Base-by-base conservation (phyloP, 1,140 invertebrate species). In the Oscheius sp. region DNA sequence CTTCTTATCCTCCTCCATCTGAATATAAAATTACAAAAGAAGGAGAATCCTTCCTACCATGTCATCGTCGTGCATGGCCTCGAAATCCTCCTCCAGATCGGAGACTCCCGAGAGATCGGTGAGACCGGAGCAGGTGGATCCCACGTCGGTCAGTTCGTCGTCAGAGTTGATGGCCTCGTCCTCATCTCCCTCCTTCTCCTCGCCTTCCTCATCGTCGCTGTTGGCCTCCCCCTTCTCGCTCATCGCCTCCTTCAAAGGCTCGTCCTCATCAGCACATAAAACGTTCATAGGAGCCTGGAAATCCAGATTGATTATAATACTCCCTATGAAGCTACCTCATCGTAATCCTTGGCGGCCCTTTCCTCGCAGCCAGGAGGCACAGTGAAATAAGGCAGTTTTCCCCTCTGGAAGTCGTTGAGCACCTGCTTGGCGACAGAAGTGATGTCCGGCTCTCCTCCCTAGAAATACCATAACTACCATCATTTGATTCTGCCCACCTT, bases 391-490 rank as follows among this genome's bases (percentile, higher is more conserved):
- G 95, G 95, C 45, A 99, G 86, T 86, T 95, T 95, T 15, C 96
- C 96, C 80, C 97, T 89, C 86, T 99, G 96, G 91, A 93, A 99
- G 85, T 99, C 97, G 88, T 99, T 99, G 0, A 99, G 87, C 2
- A 99, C 90, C 91, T 97, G 97, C 85, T 92, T 92, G 0, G 97
- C 91, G 18, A 92, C 91, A 58, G 91, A 91, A 58, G 88, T 86
- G 13, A 95, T 87, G 87, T 99, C 94, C 13, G 96, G 93, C 85
- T 99, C 94, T 29, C 94, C 96, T 78, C 94, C 94, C 81, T 63
- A 45, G 42, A 23, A 45, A 18, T 45, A 0, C 23, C 23, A 18
- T 45, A 18, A 45, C 23, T 45, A 18, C 42, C 42, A 45, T 18
- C 18, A 15, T 18, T 18, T 18, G 18, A 0, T 45, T 45, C 23